Evolutionary conservation across 2,797 vertebrate genomes (phyloP).

Genomic region (Mallotus villosus): DNA sequence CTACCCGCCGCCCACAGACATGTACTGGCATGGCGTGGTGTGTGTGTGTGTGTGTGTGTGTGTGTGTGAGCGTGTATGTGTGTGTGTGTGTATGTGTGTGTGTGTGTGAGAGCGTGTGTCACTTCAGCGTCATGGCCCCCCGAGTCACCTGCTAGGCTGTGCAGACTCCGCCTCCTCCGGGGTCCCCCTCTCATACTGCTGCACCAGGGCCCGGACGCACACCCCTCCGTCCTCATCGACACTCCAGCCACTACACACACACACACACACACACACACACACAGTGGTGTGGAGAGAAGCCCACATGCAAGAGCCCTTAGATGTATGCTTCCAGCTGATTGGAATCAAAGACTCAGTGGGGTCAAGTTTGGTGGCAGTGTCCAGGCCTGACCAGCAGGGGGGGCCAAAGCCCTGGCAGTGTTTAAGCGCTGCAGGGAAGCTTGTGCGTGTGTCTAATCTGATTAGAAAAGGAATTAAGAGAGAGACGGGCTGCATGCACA

Average conservation of each 20-base stretch:
- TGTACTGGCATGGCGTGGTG: neutral
- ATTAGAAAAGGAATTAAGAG: too few species aligned
- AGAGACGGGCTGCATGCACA: too few species aligned
- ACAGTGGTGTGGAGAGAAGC: neutral
- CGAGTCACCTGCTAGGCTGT: conserved; percentile 45
- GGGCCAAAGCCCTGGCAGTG: neutral
- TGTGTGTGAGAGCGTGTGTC: neutral
- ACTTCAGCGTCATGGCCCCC: neutral
- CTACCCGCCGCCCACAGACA: neutral
- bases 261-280: neutral
- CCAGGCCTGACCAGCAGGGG: conserved; percentile 44
- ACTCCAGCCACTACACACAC: conserved; percentile 66
- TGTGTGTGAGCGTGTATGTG: neutral
- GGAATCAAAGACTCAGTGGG: neutral
- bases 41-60: too few species aligned
- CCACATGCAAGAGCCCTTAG: neutral
- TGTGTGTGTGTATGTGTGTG: neutral
- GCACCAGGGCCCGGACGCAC: conserved; percentile 89
- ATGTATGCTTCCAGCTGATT: neutral
- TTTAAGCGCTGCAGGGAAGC: too few species aligned
- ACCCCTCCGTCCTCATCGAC: conserved; percentile 82
- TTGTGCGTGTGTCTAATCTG: too few species aligned
- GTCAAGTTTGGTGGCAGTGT: too few species aligned
- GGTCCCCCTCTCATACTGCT: conserved; percentile 85
- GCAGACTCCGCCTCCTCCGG: conserved; percentile 64